Base-by-base conservation (phyloP, 2,797 vertebrate species). In the Poeciliopsis gracilis region DNA sequence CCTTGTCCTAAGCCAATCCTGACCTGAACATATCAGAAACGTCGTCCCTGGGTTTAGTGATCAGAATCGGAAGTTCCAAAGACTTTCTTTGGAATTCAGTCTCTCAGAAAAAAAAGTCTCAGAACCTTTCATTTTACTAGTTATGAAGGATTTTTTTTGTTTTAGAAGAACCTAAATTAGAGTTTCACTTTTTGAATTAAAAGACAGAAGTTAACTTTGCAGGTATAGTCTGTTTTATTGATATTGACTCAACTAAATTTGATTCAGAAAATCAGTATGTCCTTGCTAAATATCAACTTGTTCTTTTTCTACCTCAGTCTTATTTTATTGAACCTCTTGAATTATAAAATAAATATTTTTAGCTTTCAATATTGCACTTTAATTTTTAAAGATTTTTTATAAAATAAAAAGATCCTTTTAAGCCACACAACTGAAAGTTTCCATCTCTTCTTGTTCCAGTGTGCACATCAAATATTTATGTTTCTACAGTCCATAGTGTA, bases 391-490 rank as follows among this genome's bases (percentile, higher is more conserved):
- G 85, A 85, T 66, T 86, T 72, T 72, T 72, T 70, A 25, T 63
- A 82, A 80, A 90, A 80, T 74, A 57, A 63, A 84, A 88, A 84
- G 23, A 77, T 67, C 57, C 73, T 78, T 84, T 87, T 74, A 74
- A 90, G 73, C 78, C 78, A 71, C 70, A 63, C 69, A 30, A 59
- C 59, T 41, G 72, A 89, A 90, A 78, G 79, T 83, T 88, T 88
- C 79, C 75, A 78, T 92, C 77, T 88, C 69, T 33, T 85, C 85
- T 85, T 91, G 93, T 94, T 90, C n/a, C 10, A 71, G 41, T 28
- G 3, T 76, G 77, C 59, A 72, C 78, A 74, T 91, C 87, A 78
- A 84, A 73, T 86, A 94, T 94, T 95, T 91, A 91, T 81, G 79
- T 84, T 43, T 77, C 77, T n/a, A 72, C 77, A 84, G 49, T 85